Evolutionary conservation across 2,888 invertebrate genomes (phyloP).

Genomic region (Acronicta leporina): DNA sequence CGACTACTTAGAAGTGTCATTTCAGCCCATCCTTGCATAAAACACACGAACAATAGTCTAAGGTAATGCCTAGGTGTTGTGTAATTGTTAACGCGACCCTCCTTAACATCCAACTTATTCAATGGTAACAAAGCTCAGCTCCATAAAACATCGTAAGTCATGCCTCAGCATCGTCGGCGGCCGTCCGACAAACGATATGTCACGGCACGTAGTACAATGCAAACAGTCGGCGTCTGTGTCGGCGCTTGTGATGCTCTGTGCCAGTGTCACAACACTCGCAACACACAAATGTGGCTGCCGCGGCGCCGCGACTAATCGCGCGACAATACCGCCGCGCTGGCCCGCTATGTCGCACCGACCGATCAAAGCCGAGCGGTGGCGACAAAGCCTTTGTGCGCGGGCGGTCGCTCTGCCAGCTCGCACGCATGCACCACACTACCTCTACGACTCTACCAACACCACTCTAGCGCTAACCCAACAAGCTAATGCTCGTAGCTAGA

Average conservation of each 20-base stretch:
- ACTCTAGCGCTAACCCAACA: constrained; percentile 18
- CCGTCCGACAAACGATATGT: constrained; percentile 82
- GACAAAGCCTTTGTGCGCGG: constrained; percentile 79
- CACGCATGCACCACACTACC: constrained; percentile 10
- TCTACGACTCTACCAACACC: constrained; percentile 10
- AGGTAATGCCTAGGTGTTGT: constrained; percentile 69
- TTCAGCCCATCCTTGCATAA: constrained; percentile 61
- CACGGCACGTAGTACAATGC: constrained; percentile 86
- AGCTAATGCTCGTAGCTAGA: constrained; percentile 1
- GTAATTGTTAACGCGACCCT: constrained; percentile 76
- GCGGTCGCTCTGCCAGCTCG: constrained; percentile 68
- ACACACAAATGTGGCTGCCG: constrained; percentile 61
- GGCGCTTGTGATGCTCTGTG: constrained; percentile 78
- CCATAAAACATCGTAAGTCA: constrained; percentile 74
- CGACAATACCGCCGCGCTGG: constrained; percentile 72
- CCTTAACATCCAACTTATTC: constrained; percentile 71
- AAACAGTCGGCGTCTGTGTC: constrained; percentile 86
- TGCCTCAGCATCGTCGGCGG: constrained; percentile 69
- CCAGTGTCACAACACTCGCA: constrained; percentile 79
- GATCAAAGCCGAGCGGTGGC: constrained; percentile 70
- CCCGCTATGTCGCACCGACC: constrained; percentile 66
- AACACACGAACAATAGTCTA: constrained; percentile 61
- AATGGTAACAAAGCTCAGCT: constrained; percentile 74
- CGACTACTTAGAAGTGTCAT: constrained; percentile 61
- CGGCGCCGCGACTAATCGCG: constrained; percentile 83